These are phyloP conservation scores for Platerodrilus igneus DNA, from an alignment of 2,888 invertebrate species.

Conservation along the genomic window DNA sequence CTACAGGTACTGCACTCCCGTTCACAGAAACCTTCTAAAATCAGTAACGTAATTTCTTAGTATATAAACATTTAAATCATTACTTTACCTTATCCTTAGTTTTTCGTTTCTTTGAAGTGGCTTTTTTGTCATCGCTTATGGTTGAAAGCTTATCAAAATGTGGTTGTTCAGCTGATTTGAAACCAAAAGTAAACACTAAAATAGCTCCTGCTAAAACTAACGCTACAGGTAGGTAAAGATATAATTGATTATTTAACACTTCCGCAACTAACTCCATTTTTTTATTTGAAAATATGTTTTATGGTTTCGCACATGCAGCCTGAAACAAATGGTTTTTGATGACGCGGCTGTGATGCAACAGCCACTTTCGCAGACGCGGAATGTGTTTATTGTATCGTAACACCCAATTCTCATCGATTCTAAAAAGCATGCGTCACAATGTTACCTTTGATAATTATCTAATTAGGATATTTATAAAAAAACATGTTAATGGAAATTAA, in stretches of 20 bases:
- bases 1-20: conserved; percentile 56
- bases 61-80: too few species aligned
- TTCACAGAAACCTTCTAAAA: conserved; percentile 63
- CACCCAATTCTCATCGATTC: too few species aligned
- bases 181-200: conserved; percentile 73
- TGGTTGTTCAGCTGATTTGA: conserved; percentile 75
- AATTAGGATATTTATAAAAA: too few species aligned
- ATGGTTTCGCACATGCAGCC: conserved; percentile 24
- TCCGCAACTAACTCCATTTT: conserved; percentile 58
- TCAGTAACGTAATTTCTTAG: too few species aligned
- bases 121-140: conserved; percentile 62
- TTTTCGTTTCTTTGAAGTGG: conserved; percentile 64
- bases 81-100: conserved; percentile 68
- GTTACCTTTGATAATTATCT: too few species aligned
- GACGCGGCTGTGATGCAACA: conserved; percentile 67
- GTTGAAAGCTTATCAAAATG: conserved; percentile 69
- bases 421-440: too few species aligned
- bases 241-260: conserved; percentile 55
- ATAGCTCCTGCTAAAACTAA: conserved; percentile 66
- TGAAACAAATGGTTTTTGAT: conserved; percentile 53
- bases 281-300: conserved; percentile 8
- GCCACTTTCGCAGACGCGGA: conserved; percentile 32
- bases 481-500: too few species aligned
- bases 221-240: conserved; percentile 55
- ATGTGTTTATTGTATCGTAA: too few species aligned